These are phyloP conservation scores for Microcebus griseorufus DNA, from an alignment of 2,113 vertebrate genomes.

Conservation along the genomic window DNA sequence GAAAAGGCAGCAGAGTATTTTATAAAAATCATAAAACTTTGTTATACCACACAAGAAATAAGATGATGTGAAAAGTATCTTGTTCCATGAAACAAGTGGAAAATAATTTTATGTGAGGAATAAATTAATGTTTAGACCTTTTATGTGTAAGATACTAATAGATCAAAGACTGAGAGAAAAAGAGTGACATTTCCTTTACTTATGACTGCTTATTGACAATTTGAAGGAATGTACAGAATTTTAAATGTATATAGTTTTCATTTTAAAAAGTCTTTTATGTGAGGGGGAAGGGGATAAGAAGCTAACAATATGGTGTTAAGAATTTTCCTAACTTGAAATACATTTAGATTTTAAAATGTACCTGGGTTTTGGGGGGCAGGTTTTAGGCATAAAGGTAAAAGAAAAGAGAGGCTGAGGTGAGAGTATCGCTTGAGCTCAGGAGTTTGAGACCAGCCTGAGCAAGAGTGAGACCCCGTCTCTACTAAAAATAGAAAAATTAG, in stretches of 20 bases:
- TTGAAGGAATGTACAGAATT: not conserved
- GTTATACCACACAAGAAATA: not conserved
- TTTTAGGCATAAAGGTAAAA: not conserved
- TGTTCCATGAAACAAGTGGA: not conserved
- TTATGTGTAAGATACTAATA: not conserved
- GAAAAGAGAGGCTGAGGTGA: no score
- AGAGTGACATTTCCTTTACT: not conserved
- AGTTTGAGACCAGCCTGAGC: no score
- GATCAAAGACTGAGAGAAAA: not conserved
- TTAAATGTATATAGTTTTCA: not conserved
- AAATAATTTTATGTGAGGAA: not conserved
- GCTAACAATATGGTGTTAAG: not conserved
- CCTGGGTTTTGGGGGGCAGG: no score
- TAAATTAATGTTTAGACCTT: conserved; percentile 8
- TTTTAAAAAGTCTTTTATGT: not conserved
- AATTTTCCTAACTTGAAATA: conserved; percentile 40
- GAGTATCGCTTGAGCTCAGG: no score
- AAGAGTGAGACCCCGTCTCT: no score
- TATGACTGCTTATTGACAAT: conserved; percentile 11
- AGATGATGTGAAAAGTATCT: not conserved
- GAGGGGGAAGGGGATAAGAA: not conserved
- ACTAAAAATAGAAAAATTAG: no score
- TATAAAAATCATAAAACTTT: conserved; percentile 43
- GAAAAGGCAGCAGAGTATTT: not conserved
- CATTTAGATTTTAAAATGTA: not conserved